Evolutionary conservation across 2,888 invertebrate genomes (phyloP).

Genomic region (Melikaiella ostensackeni): DNA sequence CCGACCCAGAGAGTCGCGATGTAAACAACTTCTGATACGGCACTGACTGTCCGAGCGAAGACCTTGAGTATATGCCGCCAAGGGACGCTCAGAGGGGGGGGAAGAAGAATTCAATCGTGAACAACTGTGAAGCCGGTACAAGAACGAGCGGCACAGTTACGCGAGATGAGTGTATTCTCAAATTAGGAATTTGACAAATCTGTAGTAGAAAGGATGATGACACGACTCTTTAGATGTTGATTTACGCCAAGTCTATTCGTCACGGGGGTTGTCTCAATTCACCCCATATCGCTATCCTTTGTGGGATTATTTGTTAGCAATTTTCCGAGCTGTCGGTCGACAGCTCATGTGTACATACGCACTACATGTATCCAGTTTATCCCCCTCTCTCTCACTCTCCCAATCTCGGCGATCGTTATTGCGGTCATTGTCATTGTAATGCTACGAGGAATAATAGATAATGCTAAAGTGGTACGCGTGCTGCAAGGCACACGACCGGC

Average conservation of each 20-base stretch:
- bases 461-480: conserved; percentile 60
- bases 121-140: too few relatives aligned
- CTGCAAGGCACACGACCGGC: conserved; percentile 64
- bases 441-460: conserved; percentile 66
- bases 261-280: background rate
- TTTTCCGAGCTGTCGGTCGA: conserved; percentile 74
- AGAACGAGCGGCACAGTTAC: too few relatives aligned
- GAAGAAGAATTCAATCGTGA: too few relatives aligned
- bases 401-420: conserved; percentile 64
- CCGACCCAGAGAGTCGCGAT: too few relatives aligned
- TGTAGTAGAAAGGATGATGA: background rate
- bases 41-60: too few relatives aligned
- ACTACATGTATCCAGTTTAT: conserved; percentile 41
- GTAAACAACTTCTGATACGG: too few relatives aligned
- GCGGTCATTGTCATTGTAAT: conserved; percentile 75
- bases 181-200: background rate
- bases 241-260: conserved; percentile 17
- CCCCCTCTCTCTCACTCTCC: conserved; percentile 47
- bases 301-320: conserved; percentile 74
- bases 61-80: too few relatives aligned
- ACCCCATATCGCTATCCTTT: conserved; percentile 49
- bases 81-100: too few relatives aligned
- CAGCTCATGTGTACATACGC: conserved; percentile 44
- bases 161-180: background rate
- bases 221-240: background rate